These are phyloP conservation scores for Poeciliopsis prolifica DNA, from an alignment of 2,113 vertebrate species.

Conservation along the genomic window DNA sequence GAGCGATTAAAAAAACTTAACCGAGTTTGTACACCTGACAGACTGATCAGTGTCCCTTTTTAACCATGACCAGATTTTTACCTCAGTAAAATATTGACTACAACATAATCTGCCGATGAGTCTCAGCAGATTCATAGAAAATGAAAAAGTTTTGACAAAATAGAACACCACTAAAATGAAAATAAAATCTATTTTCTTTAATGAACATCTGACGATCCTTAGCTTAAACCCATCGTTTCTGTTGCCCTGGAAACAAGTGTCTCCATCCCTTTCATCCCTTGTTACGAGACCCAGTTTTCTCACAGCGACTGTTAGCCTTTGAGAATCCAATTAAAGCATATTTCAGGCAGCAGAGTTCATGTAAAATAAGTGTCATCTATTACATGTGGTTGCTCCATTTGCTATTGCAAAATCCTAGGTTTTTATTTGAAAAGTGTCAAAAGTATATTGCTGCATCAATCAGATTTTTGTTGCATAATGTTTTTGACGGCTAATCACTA, in stretches of 20 bases:
- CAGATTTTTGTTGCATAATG: too few species aligned
- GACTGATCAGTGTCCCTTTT: not conserved
- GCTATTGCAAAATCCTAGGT: not conserved
- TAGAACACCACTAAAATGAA: not conserved
- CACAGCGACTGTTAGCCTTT: conserved; percentile 22
- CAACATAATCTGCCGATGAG: not conserved
- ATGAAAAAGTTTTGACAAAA: not conserved
- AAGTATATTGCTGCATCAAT: not conserved
- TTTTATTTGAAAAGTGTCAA: not conserved
- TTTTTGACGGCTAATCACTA: too few species aligned
- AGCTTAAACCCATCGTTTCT: not conserved
- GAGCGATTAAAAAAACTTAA: too few species aligned
- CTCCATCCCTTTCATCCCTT: conserved; percentile 31
- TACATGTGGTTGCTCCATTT: not conserved
- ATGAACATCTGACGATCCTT: conserved; percentile 19
- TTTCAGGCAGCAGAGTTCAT: conserved; percentile 26
- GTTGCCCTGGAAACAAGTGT: conserved; percentile 69
- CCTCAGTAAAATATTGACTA: not conserved
- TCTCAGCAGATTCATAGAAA: not conserved
- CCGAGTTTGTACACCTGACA: too few species aligned
- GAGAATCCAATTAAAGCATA: conserved; percentile 19
- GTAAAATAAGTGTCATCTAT: not conserved
- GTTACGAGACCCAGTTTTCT: conserved; percentile 53
- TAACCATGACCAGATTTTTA: not conserved
- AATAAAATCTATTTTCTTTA: conserved; percentile 1